phyloP scores from a whole-genome alignment of 2,113 vertebrate species.

The Trochalopteron elliotii region DNA sequence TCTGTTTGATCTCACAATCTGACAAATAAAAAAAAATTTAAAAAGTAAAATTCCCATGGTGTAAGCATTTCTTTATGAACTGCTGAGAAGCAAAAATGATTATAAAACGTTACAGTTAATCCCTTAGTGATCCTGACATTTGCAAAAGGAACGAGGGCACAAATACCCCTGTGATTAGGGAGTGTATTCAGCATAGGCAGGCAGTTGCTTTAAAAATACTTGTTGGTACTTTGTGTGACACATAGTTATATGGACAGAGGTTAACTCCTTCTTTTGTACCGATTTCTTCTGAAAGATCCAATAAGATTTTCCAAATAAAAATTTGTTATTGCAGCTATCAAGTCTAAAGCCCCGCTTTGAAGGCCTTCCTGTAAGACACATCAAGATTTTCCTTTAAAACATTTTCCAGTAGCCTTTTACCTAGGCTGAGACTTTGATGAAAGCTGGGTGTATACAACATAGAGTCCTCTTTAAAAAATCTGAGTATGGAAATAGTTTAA shows the following conservation, averaged over 20 bases:
- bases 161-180: background rate
- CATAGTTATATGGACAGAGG: background rate
- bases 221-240: background rate
- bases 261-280: background rate
- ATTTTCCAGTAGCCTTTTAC: background rate
- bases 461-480: background rate
- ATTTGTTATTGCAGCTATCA: background rate
- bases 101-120: slow-evolving; percentile 33
- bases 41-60: background rate
- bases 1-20: slow-evolving; percentile 17
- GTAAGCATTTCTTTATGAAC: background rate
- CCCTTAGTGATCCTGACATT: slow-evolving; percentile 37
- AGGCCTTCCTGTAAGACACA: background rate
- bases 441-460: background rate
- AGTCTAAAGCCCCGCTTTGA: background rate
- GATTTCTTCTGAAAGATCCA: background rate
- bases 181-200: background rate
- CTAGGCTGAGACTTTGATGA: background rate
- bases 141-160: background rate
- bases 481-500: background rate
- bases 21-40: background rate
- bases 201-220: background rate
- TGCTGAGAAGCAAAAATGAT: slow-evolving; percentile 1
- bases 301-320: background rate
- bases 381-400: background rate